Evolutionary conservation across 2,888 invertebrate species (phyloP), one percentile per base, ranked within the genome.

Genomic region (Gari tellinella): DNA sequence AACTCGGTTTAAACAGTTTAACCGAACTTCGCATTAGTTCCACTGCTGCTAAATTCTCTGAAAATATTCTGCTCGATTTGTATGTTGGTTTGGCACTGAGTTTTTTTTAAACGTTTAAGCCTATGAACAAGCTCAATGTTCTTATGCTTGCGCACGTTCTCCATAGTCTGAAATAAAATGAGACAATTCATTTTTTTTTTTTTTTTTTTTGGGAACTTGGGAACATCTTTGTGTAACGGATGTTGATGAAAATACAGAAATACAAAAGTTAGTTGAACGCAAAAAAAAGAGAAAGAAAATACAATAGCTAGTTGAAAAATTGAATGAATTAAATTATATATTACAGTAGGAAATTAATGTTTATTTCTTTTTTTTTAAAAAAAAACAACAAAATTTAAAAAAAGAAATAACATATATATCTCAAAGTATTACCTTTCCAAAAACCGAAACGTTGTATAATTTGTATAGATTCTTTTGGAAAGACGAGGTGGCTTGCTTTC

Each of bases 381-480:
- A 31, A 31, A 31, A 31, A 10, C 4, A 10, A 7, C 10, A 7
- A 31, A 7, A 7, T 31, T 31, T 10, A 7, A 31, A 31, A 10
- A 10, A 31, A 10, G 31, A 17, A n/a, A 17, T 12, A 46, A 31
- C 4, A 7, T 31, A 31, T 43, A 17, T n/a, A n/a, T 43, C 17
- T 5, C 15, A 12, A n/a, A 46, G 23, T 23, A 7, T 46, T 46
- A 45, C 92, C 72, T 75, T 83, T 31, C 86, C 49, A 31, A 31
- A 31, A 4, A 31, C 31, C 4, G 5, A 7, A 31, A 31, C 4
- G 31, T 84, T 46, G 88, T 62, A 72, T 41, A 76, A 37, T 63
- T 63, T 58, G 80, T 68, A 75, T 69, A 92, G 88, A 72, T 87
- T 75, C 88, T 91, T 65, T 56, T 89, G 87, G 73, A 91, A 91